Evolutionary conservation across 2,113 vertebrate genomes (phyloP).

Genomic region (Buteo buteo): DNA sequence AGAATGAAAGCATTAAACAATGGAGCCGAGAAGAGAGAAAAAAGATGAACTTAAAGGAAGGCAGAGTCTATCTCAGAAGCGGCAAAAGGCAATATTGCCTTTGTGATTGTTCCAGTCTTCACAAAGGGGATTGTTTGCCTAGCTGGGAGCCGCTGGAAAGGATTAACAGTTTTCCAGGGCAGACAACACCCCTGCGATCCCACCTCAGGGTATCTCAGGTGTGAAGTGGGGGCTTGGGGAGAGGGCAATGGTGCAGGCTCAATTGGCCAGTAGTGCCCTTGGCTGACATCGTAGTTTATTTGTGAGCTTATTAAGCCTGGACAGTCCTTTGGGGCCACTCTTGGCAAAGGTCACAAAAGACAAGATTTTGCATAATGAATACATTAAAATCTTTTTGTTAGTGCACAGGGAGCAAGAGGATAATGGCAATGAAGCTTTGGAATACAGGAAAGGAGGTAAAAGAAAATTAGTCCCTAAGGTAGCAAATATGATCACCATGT

Average conservation of each 20-base stretch:
- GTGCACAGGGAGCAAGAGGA: conserved; percentile 60
- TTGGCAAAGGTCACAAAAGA: conserved; percentile 70
- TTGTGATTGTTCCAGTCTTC: conserved; percentile 21
- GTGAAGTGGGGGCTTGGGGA: conserved; percentile 27
- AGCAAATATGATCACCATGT: conserved; percentile 64
- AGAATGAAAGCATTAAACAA: conserved; percentile 30
- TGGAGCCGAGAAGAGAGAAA: neutral
- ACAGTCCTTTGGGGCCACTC: conserved; percentile 61
- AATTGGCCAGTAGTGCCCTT: conserved; percentile 50
- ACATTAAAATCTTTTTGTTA: conserved; percentile 68
- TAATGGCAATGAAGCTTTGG: conserved; percentile 55
- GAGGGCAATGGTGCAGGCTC: conserved; percentile 20
- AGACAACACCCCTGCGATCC: neutral
- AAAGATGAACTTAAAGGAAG: neutral
- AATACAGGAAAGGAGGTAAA: conserved; percentile 59
- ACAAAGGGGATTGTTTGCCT: conserved; percentile 41
- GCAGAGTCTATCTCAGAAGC: neutral
- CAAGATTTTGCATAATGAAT: conserved; percentile 72
- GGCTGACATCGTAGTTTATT: conserved; percentile 64
- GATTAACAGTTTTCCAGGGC: conserved; percentile 41
- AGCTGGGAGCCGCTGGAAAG: neutral
- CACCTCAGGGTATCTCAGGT: conserved; percentile 52
- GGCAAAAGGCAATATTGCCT: neutral
- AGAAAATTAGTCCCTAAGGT: conserved; percentile 65
- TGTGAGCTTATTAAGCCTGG: conserved; percentile 64